Evolutionary conservation across 2,113 vertebrate genomes (phyloP), one percentile per base, ranked within the genome.

Genomic region (Ochotona curzoniae): DNA sequence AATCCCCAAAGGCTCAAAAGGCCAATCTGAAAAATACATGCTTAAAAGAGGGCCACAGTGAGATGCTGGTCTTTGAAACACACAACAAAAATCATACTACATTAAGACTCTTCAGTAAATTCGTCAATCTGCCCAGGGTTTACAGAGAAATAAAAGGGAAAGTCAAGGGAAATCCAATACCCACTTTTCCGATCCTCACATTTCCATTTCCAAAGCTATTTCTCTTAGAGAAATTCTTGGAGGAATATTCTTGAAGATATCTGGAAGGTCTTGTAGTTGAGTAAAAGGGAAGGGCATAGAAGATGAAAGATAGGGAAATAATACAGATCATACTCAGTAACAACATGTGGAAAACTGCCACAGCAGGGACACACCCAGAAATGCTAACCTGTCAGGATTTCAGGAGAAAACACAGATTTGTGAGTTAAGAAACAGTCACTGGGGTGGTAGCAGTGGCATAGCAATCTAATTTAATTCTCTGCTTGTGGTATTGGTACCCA

Each of bases 141-240:
- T 93, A 93, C 95, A 82, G 17, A 93, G 96, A 88, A 92, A 94
- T 89, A 97, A 95, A 83, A 97, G n/a, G 97, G 97, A 99, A 98
- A 97, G 97, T 97, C 67, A 99, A 98, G 95, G 98, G 98, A 95
- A 98, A 99, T 81, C 98, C 98, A 38, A 99, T 99, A 94, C 98
- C 98, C 30, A 98, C 97, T 85, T 98, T 99, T 96, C 98, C 98
- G 0, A 98, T 98, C 0, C 97, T 99, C 97, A 99, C 99, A 97
- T 98, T 99, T 97, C 98, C 98, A 0, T 98, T 98, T 96, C 98
- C 98, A 26, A 98, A 99, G 96, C 98, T 99, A 93, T 98, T 98
- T 0, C 96, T 98, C n/a, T 97, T 99, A 94, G 98, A 99, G 97
- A 97, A 69, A 61, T 70, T 88, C 38, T 80, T 89, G 75, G 67